phyloP scores from a whole-genome alignment of 2,797 vertebrate genomes.

The Characodon lateralis region DNA sequence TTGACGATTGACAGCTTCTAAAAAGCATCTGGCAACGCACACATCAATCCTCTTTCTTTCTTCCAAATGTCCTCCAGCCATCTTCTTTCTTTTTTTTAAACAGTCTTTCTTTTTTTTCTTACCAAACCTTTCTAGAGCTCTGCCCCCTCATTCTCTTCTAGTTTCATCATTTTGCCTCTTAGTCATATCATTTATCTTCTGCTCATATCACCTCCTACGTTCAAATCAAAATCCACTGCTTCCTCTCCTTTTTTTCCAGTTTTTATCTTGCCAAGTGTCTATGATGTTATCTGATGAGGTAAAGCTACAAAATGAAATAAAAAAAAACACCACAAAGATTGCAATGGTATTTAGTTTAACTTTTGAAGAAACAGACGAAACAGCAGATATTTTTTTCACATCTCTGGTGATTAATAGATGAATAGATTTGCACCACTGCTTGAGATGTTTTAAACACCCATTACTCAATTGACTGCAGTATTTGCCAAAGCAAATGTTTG shows the following conservation, averaged over 20 bases:
- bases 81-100: not conserved
- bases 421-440: not conserved
- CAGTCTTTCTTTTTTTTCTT: not conserved
- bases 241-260: slow-evolving; percentile 15
- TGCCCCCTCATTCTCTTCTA: slow-evolving; percentile 24
- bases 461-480: not conserved
- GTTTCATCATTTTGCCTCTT: slow-evolving; percentile 9
- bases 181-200: slow-evolving; percentile 40
- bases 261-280: slow-evolving; percentile 38
- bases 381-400: not conserved
- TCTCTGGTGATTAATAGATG: not conserved
- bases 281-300: slow-evolving; percentile 39
- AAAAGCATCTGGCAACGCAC: slow-evolving; percentile 40
- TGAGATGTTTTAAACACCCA: not conserved
- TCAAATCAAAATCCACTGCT: slow-evolving; percentile 38
- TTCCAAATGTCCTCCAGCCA: slow-evolving; percentile 5
- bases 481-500: not conserved
- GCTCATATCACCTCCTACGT: slow-evolving; percentile 53
- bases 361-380: not conserved
- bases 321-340: not conserved
- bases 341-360: not conserved
- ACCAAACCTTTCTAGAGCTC: slow-evolving; percentile 9
- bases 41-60: slow-evolving; percentile 21
- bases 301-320: slow-evolving; percentile 1
- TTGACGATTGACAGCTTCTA: slow-evolving; percentile 60